A percentile compares a stretch with the other conserved stretches of the same genome.
These are phyloP conservation scores for Microplitis manilae DNA, from an alignment of 2,888 invertebrate species.

Conservation along the genomic window DNA sequence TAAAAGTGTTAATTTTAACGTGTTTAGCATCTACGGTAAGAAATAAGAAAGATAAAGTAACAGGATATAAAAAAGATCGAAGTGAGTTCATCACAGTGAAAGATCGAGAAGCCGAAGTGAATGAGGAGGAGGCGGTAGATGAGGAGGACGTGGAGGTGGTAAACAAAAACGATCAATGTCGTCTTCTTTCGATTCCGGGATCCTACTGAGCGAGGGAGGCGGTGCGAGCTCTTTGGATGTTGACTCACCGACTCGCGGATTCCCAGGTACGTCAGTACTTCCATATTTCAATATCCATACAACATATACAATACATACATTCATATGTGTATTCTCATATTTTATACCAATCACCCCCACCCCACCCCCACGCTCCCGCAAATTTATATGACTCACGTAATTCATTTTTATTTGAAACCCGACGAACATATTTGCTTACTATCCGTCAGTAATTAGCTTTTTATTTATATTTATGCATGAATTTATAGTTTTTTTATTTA, in stretches of 20 bases:
- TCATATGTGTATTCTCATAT: background rate
- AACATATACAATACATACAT: background rate
- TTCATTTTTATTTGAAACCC: background rate
- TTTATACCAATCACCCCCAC: background rate
- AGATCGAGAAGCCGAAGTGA: constrained; percentile 28
- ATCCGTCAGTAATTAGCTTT: background rate
- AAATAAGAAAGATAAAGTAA: background rate
- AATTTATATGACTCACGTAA: background rate
- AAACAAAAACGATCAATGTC: constrained; percentile 49
- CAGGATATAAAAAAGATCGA: background rate
- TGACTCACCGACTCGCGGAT: constrained; percentile 52
- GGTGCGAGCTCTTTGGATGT: constrained; percentile 53
- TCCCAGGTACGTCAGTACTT: constrained; percentile 47
- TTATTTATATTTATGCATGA: background rate
- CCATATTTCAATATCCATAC: background rate
- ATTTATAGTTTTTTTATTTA: background rate
- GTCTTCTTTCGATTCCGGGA: constrained; percentile 53
- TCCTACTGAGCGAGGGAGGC: constrained; percentile 54
- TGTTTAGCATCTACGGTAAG: background rate
- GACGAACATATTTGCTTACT: background rate
- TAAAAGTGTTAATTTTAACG: background rate
- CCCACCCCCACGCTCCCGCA: too few species aligned
- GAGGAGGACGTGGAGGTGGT: constrained; percentile 14
- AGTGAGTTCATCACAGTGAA: background rate
- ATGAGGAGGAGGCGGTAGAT: constrained; percentile 6